These are phyloP conservation scores for Lymantria dispar DNA, from an alignment of 2,888 invertebrate genomes.

Conservation along the genomic window DNA sequence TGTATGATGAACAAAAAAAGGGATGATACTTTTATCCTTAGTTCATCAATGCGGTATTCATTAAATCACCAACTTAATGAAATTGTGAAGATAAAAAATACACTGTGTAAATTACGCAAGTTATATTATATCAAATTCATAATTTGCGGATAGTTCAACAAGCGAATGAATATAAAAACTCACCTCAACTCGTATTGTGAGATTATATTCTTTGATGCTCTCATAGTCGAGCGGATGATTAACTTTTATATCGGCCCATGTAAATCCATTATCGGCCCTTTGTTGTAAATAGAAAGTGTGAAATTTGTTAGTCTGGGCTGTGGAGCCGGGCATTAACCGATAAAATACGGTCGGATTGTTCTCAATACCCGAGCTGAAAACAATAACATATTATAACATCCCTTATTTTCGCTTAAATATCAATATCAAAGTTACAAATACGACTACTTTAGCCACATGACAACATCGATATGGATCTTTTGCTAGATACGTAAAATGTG, in stretches of 20 bases:
- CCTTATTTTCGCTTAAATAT: constrained; percentile 17
- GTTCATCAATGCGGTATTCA: too few species aligned
- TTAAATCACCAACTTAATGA: too few species aligned
- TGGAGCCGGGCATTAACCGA: constrained; percentile 96
- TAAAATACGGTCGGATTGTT: constrained; percentile 98
- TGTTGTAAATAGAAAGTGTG: constrained; percentile 98
- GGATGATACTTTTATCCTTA: too few species aligned
- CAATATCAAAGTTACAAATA: constrained; percentile 22
- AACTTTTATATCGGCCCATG: constrained; percentile 98
- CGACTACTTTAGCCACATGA: constrained; percentile 51
- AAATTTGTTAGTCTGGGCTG: constrained; percentile 97
- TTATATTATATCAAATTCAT: too few species aligned
- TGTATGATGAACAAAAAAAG: too few species aligned
- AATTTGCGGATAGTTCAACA: not conserved
- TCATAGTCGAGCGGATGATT: constrained; percentile 98
- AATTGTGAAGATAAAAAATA: too few species aligned
- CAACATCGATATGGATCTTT: constrained; percentile 43
- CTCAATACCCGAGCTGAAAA: constrained; percentile 95
- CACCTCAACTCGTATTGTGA: constrained; percentile 97
- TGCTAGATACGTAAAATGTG: not conserved
- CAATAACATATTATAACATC: constrained; percentile 43
- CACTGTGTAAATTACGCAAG: too few species aligned
- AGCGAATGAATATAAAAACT: constrained; percentile 44
- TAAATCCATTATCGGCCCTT: constrained; percentile 94
- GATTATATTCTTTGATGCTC: constrained; percentile 96